Conservation (phyloP, 2,797 vertebrate species). For the Tragelaphus oryx region DNA sequence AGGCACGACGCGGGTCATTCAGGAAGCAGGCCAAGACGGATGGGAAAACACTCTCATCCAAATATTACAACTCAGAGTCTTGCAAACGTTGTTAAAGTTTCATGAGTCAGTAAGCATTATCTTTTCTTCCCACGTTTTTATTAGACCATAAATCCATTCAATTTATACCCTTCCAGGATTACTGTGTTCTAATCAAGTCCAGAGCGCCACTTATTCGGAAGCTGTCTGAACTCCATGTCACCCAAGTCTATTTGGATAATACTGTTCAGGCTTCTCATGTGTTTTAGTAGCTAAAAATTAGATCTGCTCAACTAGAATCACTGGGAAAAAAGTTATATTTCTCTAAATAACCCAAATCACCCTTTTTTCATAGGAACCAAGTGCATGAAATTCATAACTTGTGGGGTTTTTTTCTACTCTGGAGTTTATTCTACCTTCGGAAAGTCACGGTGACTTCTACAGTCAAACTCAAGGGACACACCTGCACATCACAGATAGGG, state of each 20-base stretch:
- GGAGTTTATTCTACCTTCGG: not conserved
- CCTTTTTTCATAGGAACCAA: constrained; percentile 13
- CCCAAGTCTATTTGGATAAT: constrained; percentile 52
- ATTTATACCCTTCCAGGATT: constrained; percentile 55
- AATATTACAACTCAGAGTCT: constrained; percentile 34
- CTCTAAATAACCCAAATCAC: constrained; percentile 24
- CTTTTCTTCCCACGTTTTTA: constrained; percentile 61
- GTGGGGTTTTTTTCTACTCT: not conserved
- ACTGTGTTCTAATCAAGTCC: constrained; percentile 64
- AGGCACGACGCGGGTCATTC: not conserved
- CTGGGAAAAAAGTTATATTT: not conserved
- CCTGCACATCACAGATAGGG: not conserved
- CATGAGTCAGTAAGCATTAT: constrained; percentile 61
- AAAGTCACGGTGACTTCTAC: constrained; percentile 13
- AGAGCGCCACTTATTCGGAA: constrained; percentile 39
- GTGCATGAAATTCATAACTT: not conserved
- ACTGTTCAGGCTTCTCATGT: not conserved
- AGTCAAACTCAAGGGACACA: constrained; percentile 23
- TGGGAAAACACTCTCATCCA: not conserved
- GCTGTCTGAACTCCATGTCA: not conserved
- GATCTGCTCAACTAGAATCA: constrained; percentile 53
- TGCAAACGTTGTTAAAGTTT: constrained; percentile 58
- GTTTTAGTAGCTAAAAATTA: constrained; percentile 62
- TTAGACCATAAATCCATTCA: constrained; percentile 64
- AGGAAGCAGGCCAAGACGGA: not conserved